Evolutionary conservation across 2,113 vertebrate species (phyloP), one percentile per base, ranked within the genome.

Genomic region (Varanus komodoensis): DNA sequence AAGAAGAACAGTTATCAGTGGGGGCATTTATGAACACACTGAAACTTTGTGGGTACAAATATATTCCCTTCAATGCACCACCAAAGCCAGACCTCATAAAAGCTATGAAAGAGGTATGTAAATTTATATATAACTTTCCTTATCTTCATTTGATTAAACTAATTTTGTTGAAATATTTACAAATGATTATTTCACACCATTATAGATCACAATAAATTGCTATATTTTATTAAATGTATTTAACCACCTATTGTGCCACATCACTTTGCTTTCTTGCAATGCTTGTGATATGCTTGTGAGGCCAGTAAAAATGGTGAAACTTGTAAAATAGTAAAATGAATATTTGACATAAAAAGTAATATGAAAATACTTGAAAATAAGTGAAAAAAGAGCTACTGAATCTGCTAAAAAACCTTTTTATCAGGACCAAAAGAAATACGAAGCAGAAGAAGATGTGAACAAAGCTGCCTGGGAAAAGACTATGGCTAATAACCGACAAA

Each of bases 401-500:
- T 93, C 83, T 95, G 19, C 84, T 82, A 17, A 57, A 69, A 75
- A 23, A 82, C 90, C 93, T 81, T 92, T 95, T 48, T 90, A 94
- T 87, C 93, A 99, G 99, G 99, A 99, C 93, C 98, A 98, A 94
- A 96, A 97, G 67, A 99, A 99, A 94, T 99, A 98, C 38, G 98
- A 99, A 94, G 92, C 96, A 15, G 99, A 99, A 91, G 98, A 98
- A 93, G 96, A 95, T 94, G 96, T 97, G 78, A 99, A 97, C 96
- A 99, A 98, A 97, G 96, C 95, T 89, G 97, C 98, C 0, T 99
- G 99, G 99, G 98, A 99, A 94, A 99, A 98, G 96, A 99, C 99
- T 86, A 98, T 98, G 95, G 92, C 94, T 74, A 98, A 97, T 95
- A 98, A 98, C 75, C 97, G 98, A 67, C 99, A 97, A 94, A 99